A percentile compares a stretch with the other conserved stretches of the same genome.
Evolutionary conservation across 2,113 vertebrate genomes (phyloP).

Genomic region (Plecotus auritus): DNA sequence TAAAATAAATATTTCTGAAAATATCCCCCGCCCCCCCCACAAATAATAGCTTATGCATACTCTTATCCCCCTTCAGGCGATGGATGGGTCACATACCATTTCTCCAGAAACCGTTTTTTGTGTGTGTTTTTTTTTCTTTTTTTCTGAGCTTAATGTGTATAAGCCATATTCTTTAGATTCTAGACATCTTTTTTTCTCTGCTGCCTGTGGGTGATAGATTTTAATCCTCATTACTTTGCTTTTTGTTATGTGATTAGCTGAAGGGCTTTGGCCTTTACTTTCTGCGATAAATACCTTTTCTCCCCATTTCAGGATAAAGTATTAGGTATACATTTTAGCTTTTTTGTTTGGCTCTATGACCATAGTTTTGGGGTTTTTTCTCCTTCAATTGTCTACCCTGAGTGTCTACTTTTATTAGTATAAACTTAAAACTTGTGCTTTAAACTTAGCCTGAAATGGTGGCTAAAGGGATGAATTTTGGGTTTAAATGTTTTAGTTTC

Average conservation of each 20-base stretch:
- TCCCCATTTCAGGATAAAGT: background rate
- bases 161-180: background rate
- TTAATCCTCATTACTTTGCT: slow-evolving; percentile 2
- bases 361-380: background rate
- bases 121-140: background rate
- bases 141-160: background rate
- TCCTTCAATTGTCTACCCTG: background rate
- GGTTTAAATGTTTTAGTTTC: background rate
- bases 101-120: background rate
- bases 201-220: background rate
- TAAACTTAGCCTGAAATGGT: slow-evolving; percentile 16
- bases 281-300: background rate
- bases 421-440: background rate
- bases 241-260: background rate
- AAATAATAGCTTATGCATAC: background rate
- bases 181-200: background rate
- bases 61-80: background rate
- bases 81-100: background rate
- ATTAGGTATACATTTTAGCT: background rate
- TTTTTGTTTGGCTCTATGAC: background rate
- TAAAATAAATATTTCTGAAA: background rate
- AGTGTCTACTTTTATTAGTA: background rate
- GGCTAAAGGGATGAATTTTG: background rate
- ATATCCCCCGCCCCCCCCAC: accelerated
- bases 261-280: background rate